Evolutionary conservation across 2,888 invertebrate species (phyloP).

Genomic region (Dioctria linearis): DNA sequence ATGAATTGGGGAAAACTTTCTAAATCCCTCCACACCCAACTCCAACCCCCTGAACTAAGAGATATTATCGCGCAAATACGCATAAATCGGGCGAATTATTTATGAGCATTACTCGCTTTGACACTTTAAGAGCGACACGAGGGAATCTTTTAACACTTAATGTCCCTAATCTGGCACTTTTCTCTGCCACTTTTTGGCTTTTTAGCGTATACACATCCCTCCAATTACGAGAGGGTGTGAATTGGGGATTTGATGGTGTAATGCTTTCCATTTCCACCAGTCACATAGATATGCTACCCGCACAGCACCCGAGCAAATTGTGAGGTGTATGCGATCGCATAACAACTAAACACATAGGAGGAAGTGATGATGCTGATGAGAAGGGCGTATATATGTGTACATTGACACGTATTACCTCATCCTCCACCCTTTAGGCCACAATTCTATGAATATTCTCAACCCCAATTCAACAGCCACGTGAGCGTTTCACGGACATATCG

Average conservation of each 20-base stretch:
- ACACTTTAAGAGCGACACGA: conserved; percentile 51
- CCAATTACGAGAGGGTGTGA: conserved; percentile 51
- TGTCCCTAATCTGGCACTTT: conserved; percentile 40
- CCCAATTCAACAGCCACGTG: neutral
- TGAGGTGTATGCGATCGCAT: neutral
- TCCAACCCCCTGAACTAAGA: neutral
- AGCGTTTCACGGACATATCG: neutral
- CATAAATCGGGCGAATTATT: conserved; percentile 52
- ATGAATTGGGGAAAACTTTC: conserved; percentile 32
- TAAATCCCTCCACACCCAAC: neutral
- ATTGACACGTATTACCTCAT: conserved; percentile 16
- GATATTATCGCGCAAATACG: conserved; percentile 40
- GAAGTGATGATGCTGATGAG: conserved; percentile 4
- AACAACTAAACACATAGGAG: neutral
- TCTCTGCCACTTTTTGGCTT: conserved; percentile 50
- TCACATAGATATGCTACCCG: neutral
- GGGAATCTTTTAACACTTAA: conserved; percentile 51
- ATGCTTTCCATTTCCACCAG: conserved; percentile 2
- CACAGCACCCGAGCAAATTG: neutral
- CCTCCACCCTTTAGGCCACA: neutral
- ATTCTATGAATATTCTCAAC: neutral
- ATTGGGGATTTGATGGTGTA: conserved; percentile 25
- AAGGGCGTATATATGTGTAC: neutral
- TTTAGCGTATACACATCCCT: conserved; percentile 47
- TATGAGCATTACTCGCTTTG: conserved; percentile 54